phyloP scores from a whole-genome alignment of 2,888 invertebrate genomes.

The Hermaeophaga mercurialis region DNA sequence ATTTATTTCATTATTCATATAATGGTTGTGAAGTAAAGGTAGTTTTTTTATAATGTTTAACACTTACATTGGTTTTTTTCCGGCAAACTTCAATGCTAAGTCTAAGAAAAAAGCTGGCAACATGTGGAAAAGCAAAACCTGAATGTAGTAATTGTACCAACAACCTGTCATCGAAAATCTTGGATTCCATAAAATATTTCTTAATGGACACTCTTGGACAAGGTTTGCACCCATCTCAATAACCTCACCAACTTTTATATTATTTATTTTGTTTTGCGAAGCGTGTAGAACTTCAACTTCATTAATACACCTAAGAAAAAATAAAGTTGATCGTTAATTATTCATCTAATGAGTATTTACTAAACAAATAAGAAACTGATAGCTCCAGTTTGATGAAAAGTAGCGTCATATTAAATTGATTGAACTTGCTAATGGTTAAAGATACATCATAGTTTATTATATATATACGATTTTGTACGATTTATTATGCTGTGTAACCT shows the following conservation, averaged over 20 bases:
- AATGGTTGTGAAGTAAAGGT: too few relatives aligned
- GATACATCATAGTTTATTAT: too few relatives aligned
- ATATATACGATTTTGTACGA: too few relatives aligned
- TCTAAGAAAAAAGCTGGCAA: constrained; percentile 82
- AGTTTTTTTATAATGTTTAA: too few relatives aligned
- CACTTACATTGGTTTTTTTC: constrained; percentile 71
- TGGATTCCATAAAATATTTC: constrained; percentile 72
- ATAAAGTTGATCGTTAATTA: too few relatives aligned
- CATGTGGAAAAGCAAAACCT: constrained; percentile 51
- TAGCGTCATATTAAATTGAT: too few relatives aligned
- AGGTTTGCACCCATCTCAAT: constrained; percentile 52
- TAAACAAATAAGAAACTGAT: too few relatives aligned
- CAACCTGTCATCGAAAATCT: constrained; percentile 65
- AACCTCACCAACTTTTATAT: constrained; percentile 69
- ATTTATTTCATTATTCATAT: too few relatives aligned
- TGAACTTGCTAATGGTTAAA: too few relatives aligned
- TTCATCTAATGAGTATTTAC: too few relatives aligned
- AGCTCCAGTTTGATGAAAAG: too few relatives aligned
- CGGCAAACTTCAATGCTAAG: constrained; percentile 64
- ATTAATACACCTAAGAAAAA: constrained; percentile 25
- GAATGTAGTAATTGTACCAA: constrained; percentile 66
- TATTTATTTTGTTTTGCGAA: constrained; percentile 71
- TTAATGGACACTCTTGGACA: constrained; percentile 66
- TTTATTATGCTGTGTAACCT: too few relatives aligned
- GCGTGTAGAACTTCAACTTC: constrained; percentile 77